Percentiles rank a stretch among this genome's conserved stretches.
phyloP scores from a whole-genome alignment of 2,888 invertebrate species.

The Lepidochitona cinerea region DNA sequence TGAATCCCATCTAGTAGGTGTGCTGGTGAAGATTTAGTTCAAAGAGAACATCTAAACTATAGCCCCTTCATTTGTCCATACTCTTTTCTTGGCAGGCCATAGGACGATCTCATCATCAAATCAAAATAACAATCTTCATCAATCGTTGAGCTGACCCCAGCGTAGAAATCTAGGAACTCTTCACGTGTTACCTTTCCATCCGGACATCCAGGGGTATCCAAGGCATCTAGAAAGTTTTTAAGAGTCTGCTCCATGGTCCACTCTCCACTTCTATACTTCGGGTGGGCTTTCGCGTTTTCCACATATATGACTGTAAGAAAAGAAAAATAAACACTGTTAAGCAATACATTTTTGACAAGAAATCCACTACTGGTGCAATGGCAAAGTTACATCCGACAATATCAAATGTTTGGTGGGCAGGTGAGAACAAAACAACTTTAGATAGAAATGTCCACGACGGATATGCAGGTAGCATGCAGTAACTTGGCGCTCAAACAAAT shows the following conservation, averaged over 20 bases:
- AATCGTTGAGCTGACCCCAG: slow-evolving; percentile 58
- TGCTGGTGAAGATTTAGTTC: too few species aligned
- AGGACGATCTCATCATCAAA: slow-evolving; percentile 60
- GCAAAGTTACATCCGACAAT: too few species aligned
- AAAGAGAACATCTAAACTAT: too few species aligned
- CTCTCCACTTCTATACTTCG: slow-evolving; percentile 58
- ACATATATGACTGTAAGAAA: slow-evolving; percentile 59
- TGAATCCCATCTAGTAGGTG: too few species aligned
- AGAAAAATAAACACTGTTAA: slow-evolving; percentile 11
- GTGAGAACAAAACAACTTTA: too few species aligned
- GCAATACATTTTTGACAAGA: too few species aligned
- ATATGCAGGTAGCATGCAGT: too few species aligned
- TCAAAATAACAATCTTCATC: slow-evolving; percentile 65
- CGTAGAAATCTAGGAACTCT: slow-evolving; percentile 63
- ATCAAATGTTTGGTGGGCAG: too few species aligned
- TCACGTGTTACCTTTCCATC: slow-evolving; percentile 63
- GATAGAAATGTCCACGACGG: too few species aligned
- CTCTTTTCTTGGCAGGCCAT: slow-evolving; percentile 40
- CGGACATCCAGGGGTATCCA: slow-evolving; percentile 61
- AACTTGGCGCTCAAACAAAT: too few species aligned
- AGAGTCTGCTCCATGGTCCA: slow-evolving; percentile 62
- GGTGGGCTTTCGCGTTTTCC: slow-evolving; percentile 57
- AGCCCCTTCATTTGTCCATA: too few species aligned
- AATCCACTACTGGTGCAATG: too few species aligned
- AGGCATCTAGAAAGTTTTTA: slow-evolving; percentile 57